phyloP scores from a whole-genome alignment of 1,140 invertebrate genomes.

The Cotesia chilonis region DNA sequence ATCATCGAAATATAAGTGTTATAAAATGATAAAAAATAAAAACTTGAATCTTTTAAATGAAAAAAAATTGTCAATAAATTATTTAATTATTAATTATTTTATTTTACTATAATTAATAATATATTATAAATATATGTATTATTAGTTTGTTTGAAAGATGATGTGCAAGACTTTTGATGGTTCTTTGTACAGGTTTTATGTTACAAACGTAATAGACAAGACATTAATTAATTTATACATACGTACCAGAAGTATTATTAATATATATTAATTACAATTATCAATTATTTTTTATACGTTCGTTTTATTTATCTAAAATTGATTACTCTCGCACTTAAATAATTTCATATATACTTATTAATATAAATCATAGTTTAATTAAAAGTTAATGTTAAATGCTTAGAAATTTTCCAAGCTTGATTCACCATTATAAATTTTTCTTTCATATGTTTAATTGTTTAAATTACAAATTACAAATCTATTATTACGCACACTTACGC shows the following conservation, averaged over 20 bases:
- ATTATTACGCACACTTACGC: conserved; percentile 56
- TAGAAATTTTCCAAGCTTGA: neutral
- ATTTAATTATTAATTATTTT: neutral
- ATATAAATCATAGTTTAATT: too few species aligned
- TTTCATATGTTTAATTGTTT: conserved; percentile 13
- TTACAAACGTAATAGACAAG: conserved; percentile 63
- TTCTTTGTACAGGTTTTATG: conserved; percentile 66
- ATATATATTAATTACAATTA: neutral
- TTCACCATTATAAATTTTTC: neutral
- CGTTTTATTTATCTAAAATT: neutral
- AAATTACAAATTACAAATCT: conserved; percentile 23
- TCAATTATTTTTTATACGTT: neutral
- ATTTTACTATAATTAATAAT: conserved; percentile 5
- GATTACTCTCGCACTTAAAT: neutral
- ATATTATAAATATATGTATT: neutral
- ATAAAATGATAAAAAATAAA: too few species aligned
- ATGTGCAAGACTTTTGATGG: conserved; percentile 59
- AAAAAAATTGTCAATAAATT: neutral
- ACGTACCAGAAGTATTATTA: neutral
- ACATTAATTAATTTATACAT: conserved; percentile 37
- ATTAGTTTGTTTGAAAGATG: neutral
- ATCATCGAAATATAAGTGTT: neutral
- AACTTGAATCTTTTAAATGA: too few species aligned
- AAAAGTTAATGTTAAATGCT: neutral
- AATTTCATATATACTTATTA: neutral